Evolutionary conservation across 92 coral and sea anemone genomes (phyloP), one percentile per base, ranked within the genome.

Genomic region (Phenganax subtilis): DNA sequence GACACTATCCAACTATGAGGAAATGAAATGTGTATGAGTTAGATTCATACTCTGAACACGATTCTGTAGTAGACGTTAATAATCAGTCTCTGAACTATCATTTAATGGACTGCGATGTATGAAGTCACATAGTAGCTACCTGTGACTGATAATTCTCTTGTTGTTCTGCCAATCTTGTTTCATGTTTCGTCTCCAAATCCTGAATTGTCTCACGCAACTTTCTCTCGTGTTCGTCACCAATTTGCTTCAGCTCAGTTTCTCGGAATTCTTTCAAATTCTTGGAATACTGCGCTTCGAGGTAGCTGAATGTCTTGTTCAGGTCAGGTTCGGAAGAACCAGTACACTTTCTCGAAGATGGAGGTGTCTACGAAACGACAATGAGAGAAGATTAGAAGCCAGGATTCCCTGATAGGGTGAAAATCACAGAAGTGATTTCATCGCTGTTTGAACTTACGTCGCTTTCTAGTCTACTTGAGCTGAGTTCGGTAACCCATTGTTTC

Each of bases 191-290:
- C 57, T 90, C 91, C 54, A 81, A 59, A 44, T 85, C 88, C 75
- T 91, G 88, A 37, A 92, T 90, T 12, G 87, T 80, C 58, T 87
- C 93, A 93, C 97, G 92, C 67, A 90, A 88, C 7, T 85, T 85
- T 57, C 92, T 87, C 30, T 93, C 94, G 81, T 92, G 85, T 44
- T 92, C 92, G 71, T 57, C 81, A 11, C 90, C 84, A 75, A 88
- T 91, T 37, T 85, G 87, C 84, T 87, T 88, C 17, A 93, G 80
- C 77, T 90, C 97, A 83, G 87, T 93, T 79, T 92, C 92, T 76
- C 90, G 92, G 66, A 93, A 93, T 87, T 93, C 97, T 60, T 92
- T 93, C 83, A 93, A 72, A 68, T 91, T 90, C 89, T 87, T 90
- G 64, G 91, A 76, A 70, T 93, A 93, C 59, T 93, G 90, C n/a